phyloP scores from a whole-genome alignment of 1,140 invertebrate species.

The Halesus radiatus region DNA sequence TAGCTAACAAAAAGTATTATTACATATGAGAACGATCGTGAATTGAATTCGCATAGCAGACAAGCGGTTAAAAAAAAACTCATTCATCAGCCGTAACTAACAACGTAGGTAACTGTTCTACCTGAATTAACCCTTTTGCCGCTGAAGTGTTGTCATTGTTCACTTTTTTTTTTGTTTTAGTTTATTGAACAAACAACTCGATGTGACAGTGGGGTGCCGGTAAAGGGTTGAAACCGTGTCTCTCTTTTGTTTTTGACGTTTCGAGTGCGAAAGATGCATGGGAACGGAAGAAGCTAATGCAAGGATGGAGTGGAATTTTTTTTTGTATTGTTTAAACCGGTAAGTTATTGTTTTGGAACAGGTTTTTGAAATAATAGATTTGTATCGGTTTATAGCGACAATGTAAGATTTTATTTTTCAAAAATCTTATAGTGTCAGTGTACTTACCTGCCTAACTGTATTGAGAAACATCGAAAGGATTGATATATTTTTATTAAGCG shows the following conservation, averaged over 20 bases:
- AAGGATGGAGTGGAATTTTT: too few relatives aligned
- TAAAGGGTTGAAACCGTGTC: slow-evolving; percentile 15
- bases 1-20: too few relatives aligned
- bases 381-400: too few relatives aligned
- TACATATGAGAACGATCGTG: neutral
- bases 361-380: too few relatives aligned
- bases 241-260: slow-evolving; percentile 36
- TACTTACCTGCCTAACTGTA: too few relatives aligned
- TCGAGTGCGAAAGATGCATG: slow-evolving; percentile 22
- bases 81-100: slow-evolving; percentile 7
- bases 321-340: too few relatives aligned
- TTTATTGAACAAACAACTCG: slow-evolving; percentile 29
- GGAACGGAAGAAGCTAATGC: slow-evolving; percentile 4
- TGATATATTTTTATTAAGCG: too few relatives aligned
- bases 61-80: neutral
- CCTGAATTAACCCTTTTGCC: slow-evolving; percentile 32
- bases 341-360: too few relatives aligned
- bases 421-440: too few relatives aligned
- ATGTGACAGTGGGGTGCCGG: neutral
- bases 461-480: too few relatives aligned
- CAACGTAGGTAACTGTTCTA: neutral
- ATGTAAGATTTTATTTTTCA: too few relatives aligned
- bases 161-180: slow-evolving; percentile 20
- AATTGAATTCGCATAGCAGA: slow-evolving; percentile 1
- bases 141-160: slow-evolving; percentile 26